Evolutionary conservation across 1,140 invertebrate genomes (phyloP), one percentile per base, ranked within the genome.

Genomic region (Bursaphelenchus mucronatus): DNA sequence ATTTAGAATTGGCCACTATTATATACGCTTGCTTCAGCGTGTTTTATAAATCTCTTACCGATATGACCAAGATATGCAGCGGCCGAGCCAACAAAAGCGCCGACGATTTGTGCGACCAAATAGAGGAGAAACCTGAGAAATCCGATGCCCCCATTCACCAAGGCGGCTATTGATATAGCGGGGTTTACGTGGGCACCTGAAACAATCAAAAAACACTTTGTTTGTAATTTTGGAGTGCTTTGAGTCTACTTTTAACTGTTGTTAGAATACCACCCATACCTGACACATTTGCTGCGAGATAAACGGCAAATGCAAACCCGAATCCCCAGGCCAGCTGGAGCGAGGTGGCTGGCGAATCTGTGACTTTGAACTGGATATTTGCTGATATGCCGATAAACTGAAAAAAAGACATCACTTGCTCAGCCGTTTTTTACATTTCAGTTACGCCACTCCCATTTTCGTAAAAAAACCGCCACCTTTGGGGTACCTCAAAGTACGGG

Each of bases 141-240:
- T 41, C 67, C 51, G 17, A 79, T 40, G 53, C 69, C 66, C 21
- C 84, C 83, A n/a, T 85, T 63, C 8, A 82, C 47, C 0, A 83
- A 80, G 66, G 84, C 73, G n/a, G 84, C 82, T n/a, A 87, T 57
- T 0, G 85, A 83, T 3, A 87, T 85, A 5, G 86, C 85, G 15
- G 86, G 86, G 72, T 87, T 87, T 11, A 87, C 68, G 74, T 87
- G 86, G 0, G 81, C 86, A 64, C 86, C 86, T 86, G 63, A 45
- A 80, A 67, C 8, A 11, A n/a, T 62, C 44, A 46, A 17, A 47
- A n/a, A 4, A 2, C 47, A 49, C 6, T 3, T 49, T 49, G 1
- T 30, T 30, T 30, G 30, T 30, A 30, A 30, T 3, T 30, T n/a
- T 30, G 30, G 5, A 30, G 30, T 30, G 30, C 30, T 1, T 30